phyloP scores from a whole-genome alignment of 2,888 invertebrate species.

The Drymonia ruficornis region DNA sequence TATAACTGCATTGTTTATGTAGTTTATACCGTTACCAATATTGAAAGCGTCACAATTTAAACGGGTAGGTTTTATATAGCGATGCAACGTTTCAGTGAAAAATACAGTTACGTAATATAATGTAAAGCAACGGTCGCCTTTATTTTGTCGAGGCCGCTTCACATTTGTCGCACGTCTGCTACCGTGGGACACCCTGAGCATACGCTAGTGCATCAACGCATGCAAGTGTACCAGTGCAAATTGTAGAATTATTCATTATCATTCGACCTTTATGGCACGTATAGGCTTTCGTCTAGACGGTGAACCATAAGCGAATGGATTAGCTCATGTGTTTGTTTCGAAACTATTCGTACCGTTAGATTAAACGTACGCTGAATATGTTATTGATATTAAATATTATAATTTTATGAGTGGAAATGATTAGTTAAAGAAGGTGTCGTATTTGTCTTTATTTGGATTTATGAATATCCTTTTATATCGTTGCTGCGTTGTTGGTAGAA shows the following conservation, averaged over 20 bases:
- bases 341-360: conserved; percentile 33
- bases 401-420: conserved; percentile 19
- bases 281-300: conserved; percentile 43
- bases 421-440: conserved; percentile 14
- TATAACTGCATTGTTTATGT: neutral
- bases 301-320: conserved; percentile 42
- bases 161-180: conserved; percentile 55
- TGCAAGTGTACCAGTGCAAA: conserved; percentile 56
- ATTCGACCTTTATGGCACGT: conserved; percentile 46
- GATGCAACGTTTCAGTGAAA: conserved; percentile 33
- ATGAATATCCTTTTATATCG: neutral
- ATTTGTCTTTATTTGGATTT: neutral
- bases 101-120: conserved; percentile 54
- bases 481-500: no score
- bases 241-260: conserved; percentile 63
- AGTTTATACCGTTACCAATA: neutral
- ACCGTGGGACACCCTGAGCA: conserved; percentile 43
- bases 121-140: conserved; percentile 47
- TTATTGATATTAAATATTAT: conserved; percentile 20
- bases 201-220: conserved; percentile 54
- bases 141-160: conserved; percentile 37
- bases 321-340: conserved; percentile 35
- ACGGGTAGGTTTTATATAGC: conserved; percentile 5
- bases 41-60: conserved; percentile 1
- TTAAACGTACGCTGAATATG: conserved; percentile 30